Conservation (phyloP, 2,113 vertebrate species). For the Podarcis raffonei region DNA sequence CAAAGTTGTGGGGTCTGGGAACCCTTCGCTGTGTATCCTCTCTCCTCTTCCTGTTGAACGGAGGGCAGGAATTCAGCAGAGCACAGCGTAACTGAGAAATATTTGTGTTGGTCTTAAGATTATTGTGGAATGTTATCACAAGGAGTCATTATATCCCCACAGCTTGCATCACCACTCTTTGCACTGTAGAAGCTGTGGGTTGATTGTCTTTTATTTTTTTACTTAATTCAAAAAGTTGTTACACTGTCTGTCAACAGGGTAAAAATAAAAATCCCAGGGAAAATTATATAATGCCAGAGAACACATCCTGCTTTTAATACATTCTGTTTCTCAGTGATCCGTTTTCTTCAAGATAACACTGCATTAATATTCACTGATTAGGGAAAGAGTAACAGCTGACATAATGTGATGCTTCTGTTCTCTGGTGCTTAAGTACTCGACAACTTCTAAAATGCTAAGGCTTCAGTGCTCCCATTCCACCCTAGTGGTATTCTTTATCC, state of each 20-base stretch:
- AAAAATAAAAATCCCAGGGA: background rate
- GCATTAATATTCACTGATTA: background rate
- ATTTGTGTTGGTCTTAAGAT: background rate
- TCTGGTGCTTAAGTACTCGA: background rate
- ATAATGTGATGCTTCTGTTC: background rate
- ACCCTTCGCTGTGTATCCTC: background rate
- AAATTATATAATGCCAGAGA: background rate
- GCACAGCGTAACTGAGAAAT: background rate
- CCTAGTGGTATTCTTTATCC: background rate
- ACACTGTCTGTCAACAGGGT: background rate
- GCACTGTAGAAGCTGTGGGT: background rate
- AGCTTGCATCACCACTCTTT: background rate
- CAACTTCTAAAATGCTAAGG: background rate
- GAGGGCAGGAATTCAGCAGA: background rate
- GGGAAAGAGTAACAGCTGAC: background rate
- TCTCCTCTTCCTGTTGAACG: too few species aligned
- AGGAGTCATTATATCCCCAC: background rate
- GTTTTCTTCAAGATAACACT: background rate
- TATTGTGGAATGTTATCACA: background rate
- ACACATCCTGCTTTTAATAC: background rate
- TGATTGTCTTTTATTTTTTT: background rate
- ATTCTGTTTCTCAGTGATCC: background rate
- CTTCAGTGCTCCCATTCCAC: background rate
- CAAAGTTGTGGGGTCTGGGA: background rate
- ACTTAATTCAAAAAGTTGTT: background rate